phyloP scores from a whole-genome alignment of 2,113 vertebrate genomes.

The Catharus fuscescens region DNA sequence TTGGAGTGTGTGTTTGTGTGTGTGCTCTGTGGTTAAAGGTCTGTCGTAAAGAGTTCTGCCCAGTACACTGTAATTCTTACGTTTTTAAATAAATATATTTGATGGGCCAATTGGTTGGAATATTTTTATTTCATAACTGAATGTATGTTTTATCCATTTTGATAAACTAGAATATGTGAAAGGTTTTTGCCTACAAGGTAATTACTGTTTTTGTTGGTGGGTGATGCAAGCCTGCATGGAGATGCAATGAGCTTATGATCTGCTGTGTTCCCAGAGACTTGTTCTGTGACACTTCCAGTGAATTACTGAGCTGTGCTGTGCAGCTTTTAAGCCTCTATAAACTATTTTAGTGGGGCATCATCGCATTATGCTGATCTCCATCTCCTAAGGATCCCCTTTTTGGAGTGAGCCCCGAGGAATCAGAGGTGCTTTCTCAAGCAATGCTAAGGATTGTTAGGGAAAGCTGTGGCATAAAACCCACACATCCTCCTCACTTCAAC shows the following conservation, averaged over 20 bases:
- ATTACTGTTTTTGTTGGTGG: not conserved
- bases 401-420: not conserved
- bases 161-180: not conserved
- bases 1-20: not conserved
- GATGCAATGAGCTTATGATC: fast-evolving
- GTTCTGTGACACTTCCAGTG: not conserved
- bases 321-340: not conserved
- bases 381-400: not conserved
- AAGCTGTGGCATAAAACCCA: not conserved
- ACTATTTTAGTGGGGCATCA: not conserved
- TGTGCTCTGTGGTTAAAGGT: not conserved
- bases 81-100: not conserved
- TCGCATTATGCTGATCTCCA: fast-evolving
- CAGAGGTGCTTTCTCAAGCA: not conserved
- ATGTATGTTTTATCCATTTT: not conserved
- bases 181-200: not conserved
- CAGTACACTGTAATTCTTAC: not conserved
- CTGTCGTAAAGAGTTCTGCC: not conserved
- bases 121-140: not conserved
- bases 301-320: not conserved
- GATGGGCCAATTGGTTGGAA: not conserved
- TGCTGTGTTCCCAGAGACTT: not conserved
- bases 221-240: not conserved
- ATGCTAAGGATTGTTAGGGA: not conserved
- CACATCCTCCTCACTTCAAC: not conserved